phyloP scores from a whole-genome alignment of 37 sponge, comb jelly and placozoan genomes.

The Oscarella lobularis region DNA sequence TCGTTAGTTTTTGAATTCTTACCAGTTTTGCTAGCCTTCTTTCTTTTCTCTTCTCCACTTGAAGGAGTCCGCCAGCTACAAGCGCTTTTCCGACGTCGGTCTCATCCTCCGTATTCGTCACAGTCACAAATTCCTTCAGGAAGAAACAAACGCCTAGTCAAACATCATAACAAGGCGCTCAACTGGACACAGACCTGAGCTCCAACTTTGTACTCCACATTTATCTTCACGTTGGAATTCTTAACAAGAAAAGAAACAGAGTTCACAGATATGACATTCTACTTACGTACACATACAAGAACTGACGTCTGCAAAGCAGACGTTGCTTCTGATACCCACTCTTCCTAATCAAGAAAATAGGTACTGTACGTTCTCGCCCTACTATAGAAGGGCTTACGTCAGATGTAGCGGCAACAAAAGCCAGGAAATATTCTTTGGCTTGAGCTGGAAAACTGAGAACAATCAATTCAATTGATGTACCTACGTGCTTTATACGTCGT shows the following conservation, averaged over 20 bases:
- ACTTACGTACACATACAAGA: background rate
- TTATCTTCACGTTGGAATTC: constrained; percentile 17
- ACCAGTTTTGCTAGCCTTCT: constrained; percentile 39
- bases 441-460: constrained; percentile 30
- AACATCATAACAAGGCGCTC: background rate
- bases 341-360: constrained; percentile 17
- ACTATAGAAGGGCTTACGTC: constrained; percentile 21
- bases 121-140: constrained; percentile 35
- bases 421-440: constrained; percentile 47
- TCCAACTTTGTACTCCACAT: constrained; percentile 40
- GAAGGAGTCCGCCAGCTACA: constrained; percentile 43
- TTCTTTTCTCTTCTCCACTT: constrained; percentile 37
- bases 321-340: constrained; percentile 34
- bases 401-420: constrained; percentile 26
- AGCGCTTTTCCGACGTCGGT: constrained; percentile 36
- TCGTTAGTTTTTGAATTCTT: background rate
- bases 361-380: background rate
- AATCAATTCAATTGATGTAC: too few relatives aligned
- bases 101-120: constrained; percentile 9
- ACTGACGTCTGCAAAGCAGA: constrained; percentile 2
- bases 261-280: background rate
- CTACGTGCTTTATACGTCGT: too few relatives aligned
- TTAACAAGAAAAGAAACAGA: constrained; percentile 4
- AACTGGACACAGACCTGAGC: constrained; percentile 25
- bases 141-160: background rate